phyloP scores from a whole-genome alignment of 2,888 invertebrate species.

The Xanthia icteritia region DNA sequence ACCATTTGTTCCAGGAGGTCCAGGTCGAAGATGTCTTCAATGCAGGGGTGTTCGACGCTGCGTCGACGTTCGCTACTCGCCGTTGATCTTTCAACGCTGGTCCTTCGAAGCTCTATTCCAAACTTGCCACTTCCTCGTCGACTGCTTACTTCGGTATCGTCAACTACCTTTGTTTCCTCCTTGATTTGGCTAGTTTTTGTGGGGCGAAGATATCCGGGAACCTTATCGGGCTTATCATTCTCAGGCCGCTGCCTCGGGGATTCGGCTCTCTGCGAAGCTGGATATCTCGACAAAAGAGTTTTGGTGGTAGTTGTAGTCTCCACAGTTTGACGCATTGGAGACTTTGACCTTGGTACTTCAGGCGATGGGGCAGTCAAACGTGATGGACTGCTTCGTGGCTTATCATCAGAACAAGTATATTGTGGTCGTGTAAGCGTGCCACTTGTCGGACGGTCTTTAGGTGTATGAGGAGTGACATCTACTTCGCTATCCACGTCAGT shows the following conservation, averaged over 20 bases:
- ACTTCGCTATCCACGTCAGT: conserved; percentile 74
- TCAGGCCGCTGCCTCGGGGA: conserved; percentile 74
- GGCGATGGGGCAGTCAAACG: conserved; percentile 74
- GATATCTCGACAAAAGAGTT: conserved; percentile 73
- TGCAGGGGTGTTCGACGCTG: conserved; percentile 89
- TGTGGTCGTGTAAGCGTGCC: conserved; percentile 67
- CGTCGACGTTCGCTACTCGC: conserved; percentile 86
- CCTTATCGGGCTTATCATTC: conserved; percentile 75
- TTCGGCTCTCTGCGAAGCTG: conserved; percentile 73
- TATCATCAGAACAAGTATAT: conserved; percentile 67
- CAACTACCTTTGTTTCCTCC: conserved; percentile 79
- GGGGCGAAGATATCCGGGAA: conserved; percentile 82
- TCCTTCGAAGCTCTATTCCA: conserved; percentile 92
- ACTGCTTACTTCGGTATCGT: conserved; percentile 86
- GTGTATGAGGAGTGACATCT: conserved; percentile 61
- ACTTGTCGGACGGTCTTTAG: conserved; percentile 68
- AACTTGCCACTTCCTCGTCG: conserved; percentile 91
- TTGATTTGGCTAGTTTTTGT: conserved; percentile 84
- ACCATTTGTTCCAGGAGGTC: conserved; percentile 93
- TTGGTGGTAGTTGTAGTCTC: conserved; percentile 73
- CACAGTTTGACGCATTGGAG: conserved; percentile 74
- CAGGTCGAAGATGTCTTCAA: conserved; percentile 94
- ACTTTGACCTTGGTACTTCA: conserved; percentile 75
- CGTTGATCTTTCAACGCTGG: conserved; percentile 88
- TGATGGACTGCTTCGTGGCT: conserved; percentile 73